Evolutionary conservation across 1,140 invertebrate species (phyloP).

Genomic region (Andrena cerasifolii): DNA sequence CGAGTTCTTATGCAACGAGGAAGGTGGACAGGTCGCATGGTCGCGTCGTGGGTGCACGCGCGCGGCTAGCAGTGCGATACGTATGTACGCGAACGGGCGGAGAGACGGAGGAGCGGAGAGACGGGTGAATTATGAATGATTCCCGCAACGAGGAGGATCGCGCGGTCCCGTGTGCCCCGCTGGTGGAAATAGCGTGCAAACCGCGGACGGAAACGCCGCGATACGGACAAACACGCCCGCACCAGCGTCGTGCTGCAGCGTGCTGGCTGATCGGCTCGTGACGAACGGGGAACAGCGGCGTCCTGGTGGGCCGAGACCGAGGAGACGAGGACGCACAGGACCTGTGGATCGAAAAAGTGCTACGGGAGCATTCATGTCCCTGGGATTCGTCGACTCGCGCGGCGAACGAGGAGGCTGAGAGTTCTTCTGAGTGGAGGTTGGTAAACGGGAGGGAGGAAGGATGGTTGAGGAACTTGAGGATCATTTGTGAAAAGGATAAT

Average conservation of each 20-base stretch:
- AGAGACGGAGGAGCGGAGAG: neutral
- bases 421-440: too few relatives aligned
- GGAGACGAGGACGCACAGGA: too few relatives aligned
- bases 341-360: too few relatives aligned
- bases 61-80: neutral
- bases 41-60: neutral
- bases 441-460: too few relatives aligned
- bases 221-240: conserved; percentile 15
- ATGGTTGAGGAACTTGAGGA: too few relatives aligned
- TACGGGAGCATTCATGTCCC: too few relatives aligned
- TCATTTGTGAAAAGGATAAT: too few relatives aligned
- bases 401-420: too few relatives aligned
- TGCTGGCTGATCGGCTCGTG: too few relatives aligned
- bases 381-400: too few relatives aligned
- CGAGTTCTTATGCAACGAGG: conserved; percentile 33
- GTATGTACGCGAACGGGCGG: neutral
- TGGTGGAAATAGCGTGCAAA: conserved; percentile 17
- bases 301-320: too few relatives aligned
- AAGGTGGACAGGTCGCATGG: neutral
- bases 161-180: neutral
- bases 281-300: too few relatives aligned
- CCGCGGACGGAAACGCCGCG: conserved; percentile 1
- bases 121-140: conserved; percentile 39
- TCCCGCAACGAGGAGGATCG: neutral
- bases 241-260: neutral